Base-by-base conservation (phyloP, 2,797 vertebrate species). In the Diplodus puntazzo region DNA sequence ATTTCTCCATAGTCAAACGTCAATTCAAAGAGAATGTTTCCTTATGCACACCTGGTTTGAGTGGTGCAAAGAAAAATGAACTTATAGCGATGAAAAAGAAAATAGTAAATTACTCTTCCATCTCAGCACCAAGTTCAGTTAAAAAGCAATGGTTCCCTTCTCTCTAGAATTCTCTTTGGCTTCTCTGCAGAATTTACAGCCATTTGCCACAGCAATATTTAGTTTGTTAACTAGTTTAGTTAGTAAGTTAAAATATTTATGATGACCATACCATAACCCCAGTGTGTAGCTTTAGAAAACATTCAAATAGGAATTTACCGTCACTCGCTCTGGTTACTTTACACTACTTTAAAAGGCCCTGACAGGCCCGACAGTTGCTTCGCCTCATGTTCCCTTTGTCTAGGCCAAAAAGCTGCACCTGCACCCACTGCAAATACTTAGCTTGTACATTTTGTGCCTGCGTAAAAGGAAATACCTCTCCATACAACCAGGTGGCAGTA, bases 281-380 rank as follows among this genome's bases (percentile, higher is more conserved):
- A 20, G 12, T 7, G 45, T 16, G n/a, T 25, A 18, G 4, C 20
- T 52, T 12, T n/a, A 54, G 23, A 62, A 52, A 75, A 75, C 46
- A 58, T 34, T 48, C 39, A 55, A 17, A 54, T 13, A n/a, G 1
- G 18, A 27, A 46, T 54, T 25, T 45, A 18, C 17, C 9, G 13
- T 75, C 62, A 66, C 52, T 52, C 30, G 39, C 7, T 53, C n/a
- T 61, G 23, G 12, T 43, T 50, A 58, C 16, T 61, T 42, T 43
- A 30, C 3, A 30, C 30, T 17, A 11, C 30, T 66, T 13, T 48
- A 60, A 30, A 30, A 30, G 30, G 30, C 30, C 30, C 30, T 30
- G 30, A 30, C 4, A 30, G 30, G 30, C 3, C 30, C 30, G 4
- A 34, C 30, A 7, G 30, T 34, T 34, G 30, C 5, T 1, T 34